Evolutionary conservation across 2,888 invertebrate genomes (phyloP), one percentile per base, ranked within the genome.

Genomic region (Ctenicera cuprea): DNA sequence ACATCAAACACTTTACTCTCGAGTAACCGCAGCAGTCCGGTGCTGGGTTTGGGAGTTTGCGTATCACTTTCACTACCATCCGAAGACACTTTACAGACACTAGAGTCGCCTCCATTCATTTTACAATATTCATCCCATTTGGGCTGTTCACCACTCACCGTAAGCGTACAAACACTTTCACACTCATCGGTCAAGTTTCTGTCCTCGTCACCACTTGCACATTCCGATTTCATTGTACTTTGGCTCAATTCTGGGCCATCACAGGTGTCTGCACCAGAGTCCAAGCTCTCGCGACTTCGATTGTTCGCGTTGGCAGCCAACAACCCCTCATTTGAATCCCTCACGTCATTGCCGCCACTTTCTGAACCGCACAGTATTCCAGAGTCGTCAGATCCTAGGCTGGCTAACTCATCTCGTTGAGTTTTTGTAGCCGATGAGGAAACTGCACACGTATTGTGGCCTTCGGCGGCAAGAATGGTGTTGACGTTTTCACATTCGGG

Each of bases 1-100:
- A 99, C 97, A 87, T 98, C 97, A 88, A 99, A 97, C 82, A 98
- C 92, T 88, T 97, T 97, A 82, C 98, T 98, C 89, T 99, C 98
- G 87, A 99, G 97, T 83, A 99, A 91, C 83, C 99, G 90, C 80
- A 97, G 90, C 87, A 92, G 92, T 82, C 93, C 93, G 86, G 92
- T 93, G 70, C 87, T 87, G 18, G 87, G 85, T 75, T 87, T 86
- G 3, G 59, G 50, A 26, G 66, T 30, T 61, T 71, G 45, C 22
- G 63, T 5, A 16, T 33, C 38, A n/a, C 43, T 22, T 5, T 20
- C 18, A 37, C 11, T 22, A 8, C 7, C 14, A 18, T 20, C 43
- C 12, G 22, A 43, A n/a, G 43, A 5, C n/a, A n/a, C 20, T 38
- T 11, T 9, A 8, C 8, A 5, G 16, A 33, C 38, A 45, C 52